Evolutionary conservation across 2,797 vertebrate species (phyloP), one percentile per base, ranked within the genome.

Genomic region (Brotula barbata): DNA sequence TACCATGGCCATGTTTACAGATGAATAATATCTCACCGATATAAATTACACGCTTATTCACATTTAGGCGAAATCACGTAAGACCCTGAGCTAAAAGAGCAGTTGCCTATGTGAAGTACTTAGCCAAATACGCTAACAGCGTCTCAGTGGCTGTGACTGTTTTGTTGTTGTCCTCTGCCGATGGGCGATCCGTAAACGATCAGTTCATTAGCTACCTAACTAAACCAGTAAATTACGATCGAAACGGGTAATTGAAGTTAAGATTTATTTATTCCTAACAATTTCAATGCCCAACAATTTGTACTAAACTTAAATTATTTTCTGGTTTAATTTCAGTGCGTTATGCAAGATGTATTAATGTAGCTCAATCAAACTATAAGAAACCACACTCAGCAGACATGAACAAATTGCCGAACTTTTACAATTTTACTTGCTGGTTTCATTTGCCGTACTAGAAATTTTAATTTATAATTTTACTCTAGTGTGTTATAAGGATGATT

Each of bases 141-240:
- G 83, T 69, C 62, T 73, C 67, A 37, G 62, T 53, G 42, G 71
- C 80, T 58, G 70, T 20, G 52, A 84, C 77, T 91, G 89, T 91
- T 90, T 91, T 91, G 91, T 92, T 92, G 86, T 91, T 91, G 89
- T 91, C 89, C 88, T 90, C 85, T 73, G 75, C 58, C 72, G 75
- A 43, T 79, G 82, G 2, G 84, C 33, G 6, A 31, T 65, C 1
- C 25, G 23, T 33, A 15, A 41, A 80, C 69, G 79, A 84, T 50
- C 54, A 1, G 72, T 1, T 39, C 66, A 43, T 0, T 1, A 17
- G 44, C 0, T 10, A 65, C 1, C 0, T n/a, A 6, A 12, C 11
- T 28, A 37, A 12, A 13, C n/a, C 10, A 7, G 9, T 12, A 39
- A n/a, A 15, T 39, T 15, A 15, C 11, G 13, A n/a, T 39, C 13